Conservation (phyloP, 2,888 invertebrate species). For the Myopa tessellatipennis region DNA sequence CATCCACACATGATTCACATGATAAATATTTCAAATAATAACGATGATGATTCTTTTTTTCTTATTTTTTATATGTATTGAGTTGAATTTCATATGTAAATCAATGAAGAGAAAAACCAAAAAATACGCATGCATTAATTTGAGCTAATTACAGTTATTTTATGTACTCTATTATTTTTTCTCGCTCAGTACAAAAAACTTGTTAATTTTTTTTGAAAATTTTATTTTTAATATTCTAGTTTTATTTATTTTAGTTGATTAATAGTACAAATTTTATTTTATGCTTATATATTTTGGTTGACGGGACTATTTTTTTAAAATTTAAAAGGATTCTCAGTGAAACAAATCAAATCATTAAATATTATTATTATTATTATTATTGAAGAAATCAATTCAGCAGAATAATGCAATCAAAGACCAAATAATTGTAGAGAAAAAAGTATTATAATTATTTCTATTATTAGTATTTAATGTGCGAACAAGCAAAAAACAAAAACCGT, state of each 20-base stretch:
- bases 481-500: neutral
- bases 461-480: neutral
- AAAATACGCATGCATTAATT: slow-evolving; percentile 62
- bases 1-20: slow-evolving; percentile 8
- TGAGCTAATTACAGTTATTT: slow-evolving; percentile 38
- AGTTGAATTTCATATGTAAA: neutral
- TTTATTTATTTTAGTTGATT: slow-evolving; percentile 62
- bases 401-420: neutral
- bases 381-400: slow-evolving; percentile 42
- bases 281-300: slow-evolving; percentile 62
- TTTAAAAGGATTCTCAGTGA: neutral
- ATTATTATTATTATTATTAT: slow-evolving; percentile 46
- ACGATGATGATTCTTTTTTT: slow-evolving; percentile 11
- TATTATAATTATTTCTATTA: neutral
- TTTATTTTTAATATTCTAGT: slow-evolving; percentile 54
- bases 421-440: neutral
- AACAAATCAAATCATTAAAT: no score
- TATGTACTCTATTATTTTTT: slow-evolving; percentile 13
- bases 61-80: slow-evolving; percentile 10
- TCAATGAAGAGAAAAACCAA: neutral
- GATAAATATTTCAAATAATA: no score
- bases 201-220: slow-evolving; percentile 40
- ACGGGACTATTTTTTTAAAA: slow-evolving; percentile 66
- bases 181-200: slow-evolving; percentile 26
- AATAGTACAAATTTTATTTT: slow-evolving; percentile 55